phyloP scores from a whole-genome alignment of 1,140 invertebrate genomes.

The Scaptodrosophila lebanonensis region DNA sequence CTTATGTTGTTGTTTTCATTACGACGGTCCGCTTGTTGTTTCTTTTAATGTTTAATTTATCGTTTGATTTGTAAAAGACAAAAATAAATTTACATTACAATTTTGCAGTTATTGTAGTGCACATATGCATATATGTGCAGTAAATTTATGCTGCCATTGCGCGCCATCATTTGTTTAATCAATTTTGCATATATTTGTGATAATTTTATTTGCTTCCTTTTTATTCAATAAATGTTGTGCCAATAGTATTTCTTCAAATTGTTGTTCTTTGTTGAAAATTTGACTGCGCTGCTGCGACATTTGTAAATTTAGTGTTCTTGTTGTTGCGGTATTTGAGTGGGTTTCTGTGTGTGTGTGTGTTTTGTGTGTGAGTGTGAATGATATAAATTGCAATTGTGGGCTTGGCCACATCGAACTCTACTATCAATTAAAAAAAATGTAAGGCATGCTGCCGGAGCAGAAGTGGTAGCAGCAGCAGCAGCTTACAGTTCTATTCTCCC shows the following conservation, averaged over 20 bases:
- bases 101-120: too few species aligned
- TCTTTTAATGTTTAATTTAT: too few species aligned
- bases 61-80: too few species aligned
- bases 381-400: constrained; percentile 20
- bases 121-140: too few species aligned
- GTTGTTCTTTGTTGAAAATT: constrained; percentile 71
- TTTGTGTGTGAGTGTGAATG: constrained; percentile 4
- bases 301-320: constrained; percentile 20
- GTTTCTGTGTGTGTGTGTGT: neutral
- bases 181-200: too few species aligned
- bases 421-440: constrained; percentile 27
- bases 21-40: too few species aligned
- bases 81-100: too few species aligned
- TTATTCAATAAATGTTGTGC: neutral
- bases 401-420: constrained; percentile 1
- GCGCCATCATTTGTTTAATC: too few species aligned
- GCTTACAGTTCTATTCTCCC: neutral
- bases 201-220: too few species aligned
- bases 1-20: too few species aligned
- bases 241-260: neutral
- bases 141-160: too few species aligned
- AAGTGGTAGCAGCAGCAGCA: constrained; percentile 17
- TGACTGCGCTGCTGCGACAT: constrained; percentile 25
- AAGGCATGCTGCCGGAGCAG: constrained; percentile 17
- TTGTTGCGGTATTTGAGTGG: constrained; percentile 12